Base-by-base conservation (phyloP, 2,113 vertebrate genomes). In the Pelobates fuscus region DNA sequence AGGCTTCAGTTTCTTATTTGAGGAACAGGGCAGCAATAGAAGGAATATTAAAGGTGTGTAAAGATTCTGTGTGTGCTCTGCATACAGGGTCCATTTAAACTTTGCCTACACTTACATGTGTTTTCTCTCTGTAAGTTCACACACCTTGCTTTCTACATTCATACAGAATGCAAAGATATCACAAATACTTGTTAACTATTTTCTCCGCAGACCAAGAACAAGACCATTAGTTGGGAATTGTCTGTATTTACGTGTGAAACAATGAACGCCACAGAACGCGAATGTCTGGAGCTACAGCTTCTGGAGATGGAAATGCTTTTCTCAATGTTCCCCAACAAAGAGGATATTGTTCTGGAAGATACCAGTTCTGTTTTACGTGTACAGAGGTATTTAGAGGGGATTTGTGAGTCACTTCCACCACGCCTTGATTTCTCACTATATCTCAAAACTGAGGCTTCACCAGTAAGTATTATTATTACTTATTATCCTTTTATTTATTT, bases 261-360 rank as follows among this genome's bases (percentile, higher is more conserved):
- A 30, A 90, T 89, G 90, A 83, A 86, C 1, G 46, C 43, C 49
- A 44, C 83, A 0, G 11, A 83, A 0, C 71, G 55, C 23, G 88
- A 89, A 27, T 89, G 85, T 64, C 81, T 93, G 55, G 82, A 89
- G 81, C 90, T 91, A 43, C 91, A 93, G 82, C 85, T 91, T 59
- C 68, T 87, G 37, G 91, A 92, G 57, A 66, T 93, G 78, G 91
- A 91, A 83, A 91, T 91, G 90, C 82, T 93, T 7, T 82, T 89
- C 25, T 89, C 91, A 0, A 91, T 91, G 90, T 92, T 91, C 76
- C 90, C 91, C 62, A 83, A 84, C 52, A 86, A 87, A 81, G 90
- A 87, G 10, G 91, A 92, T 75, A 15, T 92, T 20, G 81, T 32
- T 1, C 61, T 91, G 55, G 81, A 86, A 58, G 85, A 86, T 30